Conservation (phyloP, 2,797 vertebrate species). For the Sarcophilus harrisii region DNA sequence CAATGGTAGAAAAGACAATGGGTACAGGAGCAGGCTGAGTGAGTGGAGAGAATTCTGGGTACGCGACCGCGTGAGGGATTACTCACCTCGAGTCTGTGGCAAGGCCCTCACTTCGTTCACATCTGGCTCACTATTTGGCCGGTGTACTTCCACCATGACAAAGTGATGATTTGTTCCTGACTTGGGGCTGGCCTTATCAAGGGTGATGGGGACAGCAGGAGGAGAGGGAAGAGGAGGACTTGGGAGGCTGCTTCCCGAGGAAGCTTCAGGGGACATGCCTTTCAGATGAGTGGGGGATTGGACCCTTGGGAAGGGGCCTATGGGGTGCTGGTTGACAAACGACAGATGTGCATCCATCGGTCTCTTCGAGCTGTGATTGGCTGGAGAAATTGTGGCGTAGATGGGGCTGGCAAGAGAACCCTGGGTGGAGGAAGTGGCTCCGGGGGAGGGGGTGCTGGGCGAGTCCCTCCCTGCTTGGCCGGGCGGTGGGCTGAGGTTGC, state of each 20-base stretch:
- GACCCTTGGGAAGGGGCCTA: slow-evolving; percentile 95
- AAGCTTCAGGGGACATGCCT: slow-evolving; percentile 72
- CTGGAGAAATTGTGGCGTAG: slow-evolving; percentile 82
- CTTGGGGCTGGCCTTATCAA: slow-evolving; percentile 68
- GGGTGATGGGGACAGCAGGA: slow-evolving; percentile 61
- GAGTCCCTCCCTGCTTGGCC: slow-evolving; percentile 78
- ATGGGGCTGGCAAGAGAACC: slow-evolving; percentile 76
- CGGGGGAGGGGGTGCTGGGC: slow-evolving; percentile 72
- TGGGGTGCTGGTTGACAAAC: slow-evolving; percentile 88
- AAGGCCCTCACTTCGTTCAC: slow-evolving; percentile 96
- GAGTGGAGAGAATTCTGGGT: neutral
- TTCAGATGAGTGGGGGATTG: slow-evolving; percentile 90
- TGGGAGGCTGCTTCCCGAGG: slow-evolving; percentile 61
- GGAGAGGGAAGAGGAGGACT: slow-evolving; percentile 71
- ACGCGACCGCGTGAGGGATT: neutral
- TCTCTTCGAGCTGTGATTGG: slow-evolving; percentile 77
- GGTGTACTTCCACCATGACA: slow-evolving; percentile 97
- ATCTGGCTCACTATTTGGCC: slow-evolving; percentile 94
- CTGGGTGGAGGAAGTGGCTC: slow-evolving; percentile 62
- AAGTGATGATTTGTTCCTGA: slow-evolving; percentile 89
- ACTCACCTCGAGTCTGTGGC: slow-evolving; percentile 94
- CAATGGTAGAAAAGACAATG: neutral
- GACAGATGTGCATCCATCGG: slow-evolving; percentile 87
- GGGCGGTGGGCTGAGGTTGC: slow-evolving; percentile 78
- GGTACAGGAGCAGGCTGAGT: neutral